Base-by-base conservation (phyloP, 2,888 invertebrate species). In the Tineola bisselliella region DNA sequence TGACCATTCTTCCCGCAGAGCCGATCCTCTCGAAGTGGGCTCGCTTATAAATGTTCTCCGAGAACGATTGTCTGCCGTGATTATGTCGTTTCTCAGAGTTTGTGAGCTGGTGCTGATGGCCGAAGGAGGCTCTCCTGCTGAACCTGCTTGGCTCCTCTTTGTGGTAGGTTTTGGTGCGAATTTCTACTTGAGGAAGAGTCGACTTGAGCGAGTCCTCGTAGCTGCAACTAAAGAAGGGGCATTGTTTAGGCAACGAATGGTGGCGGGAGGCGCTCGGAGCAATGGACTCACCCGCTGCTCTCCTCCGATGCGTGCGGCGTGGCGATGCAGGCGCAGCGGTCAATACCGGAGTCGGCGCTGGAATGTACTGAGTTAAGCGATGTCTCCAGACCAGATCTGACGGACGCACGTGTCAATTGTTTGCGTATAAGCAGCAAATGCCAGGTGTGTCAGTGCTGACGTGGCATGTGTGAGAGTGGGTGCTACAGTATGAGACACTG, bases 141-240 rank as follows among this genome's bases (percentile, higher is more conserved):
- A 79, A 78, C n/a, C 77, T 72, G 13, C 43, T 11, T 0, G 73
- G 71, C 3, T 82, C 81, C 8, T 60, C 57, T 1, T 52, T 57
- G 59, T 48, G 74, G 62, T 75, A 79, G 0, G 72, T 66, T 60
- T 81, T 81, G 25, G 57, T 54, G 65, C 66, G 11, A 63, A 68
- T 62, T 33, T 78, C 81, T 60, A 67, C 70, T 66, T 75, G 83
- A 63, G 75, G 90, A 81, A 72, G 89, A 75, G 69, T 90, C 0
- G 92, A 92, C 73, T 94, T 94, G 44, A 94, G 78, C 0, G 94
- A 94, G 71, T 94, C 94, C 78, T 94, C 94, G 74, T 94, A 94
- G 70, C 93, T 94, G 77, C 92, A 92, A 69, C 89, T 91, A 77
- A 61, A n/a, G n/a, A n/a, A n/a, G n/a, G n/a, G n/a, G n/a, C n/a